A percentile compares a stretch with the other conserved stretches of the same genome.
Conservation (phyloP, 2,888 invertebrate genomes). For the Merodon equestris region DNA sequence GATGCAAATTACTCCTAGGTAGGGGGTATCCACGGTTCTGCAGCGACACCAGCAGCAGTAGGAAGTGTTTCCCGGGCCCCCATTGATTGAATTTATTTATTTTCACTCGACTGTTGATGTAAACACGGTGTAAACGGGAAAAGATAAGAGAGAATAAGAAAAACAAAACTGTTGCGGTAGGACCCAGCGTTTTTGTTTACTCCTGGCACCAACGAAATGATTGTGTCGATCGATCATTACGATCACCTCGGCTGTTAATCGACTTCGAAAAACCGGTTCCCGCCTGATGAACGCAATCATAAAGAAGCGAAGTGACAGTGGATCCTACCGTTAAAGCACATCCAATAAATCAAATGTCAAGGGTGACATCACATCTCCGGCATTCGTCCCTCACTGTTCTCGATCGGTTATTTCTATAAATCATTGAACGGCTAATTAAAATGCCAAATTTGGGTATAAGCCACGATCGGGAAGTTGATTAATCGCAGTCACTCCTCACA, state of each 20-base stretch:
- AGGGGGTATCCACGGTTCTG: constrained; percentile 36
- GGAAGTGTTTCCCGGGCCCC: constrained; percentile 38
- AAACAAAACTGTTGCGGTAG: constrained; percentile 19
- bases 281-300: constrained; percentile 34
- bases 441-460: constrained; percentile 65
- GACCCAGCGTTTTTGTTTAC: not conserved
- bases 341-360: constrained; percentile 33
- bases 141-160: too few species aligned
- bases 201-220: not conserved
- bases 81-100: not conserved
- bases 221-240: not conserved
- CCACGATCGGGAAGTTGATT: constrained; percentile 52
- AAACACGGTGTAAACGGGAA: too few species aligned
- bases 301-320: constrained; percentile 19
- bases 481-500: constrained; percentile 14
- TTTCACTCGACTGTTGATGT: not conserved
- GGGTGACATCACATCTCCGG: constrained; percentile 49
- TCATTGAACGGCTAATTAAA: constrained; percentile 49
- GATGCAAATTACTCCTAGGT: constrained; percentile 37
- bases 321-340: constrained; percentile 24
- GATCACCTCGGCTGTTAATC: not conserved
- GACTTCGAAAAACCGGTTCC: constrained; percentile 25
- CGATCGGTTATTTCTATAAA: constrained; percentile 38
- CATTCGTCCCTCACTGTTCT: constrained; percentile 12
- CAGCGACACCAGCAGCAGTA: constrained; percentile 52